Evolutionary conservation across 1,140 invertebrate genomes (phyloP), one percentile per base, ranked within the genome.

Genomic region (Aphaenogaster ashmeadi): DNA sequence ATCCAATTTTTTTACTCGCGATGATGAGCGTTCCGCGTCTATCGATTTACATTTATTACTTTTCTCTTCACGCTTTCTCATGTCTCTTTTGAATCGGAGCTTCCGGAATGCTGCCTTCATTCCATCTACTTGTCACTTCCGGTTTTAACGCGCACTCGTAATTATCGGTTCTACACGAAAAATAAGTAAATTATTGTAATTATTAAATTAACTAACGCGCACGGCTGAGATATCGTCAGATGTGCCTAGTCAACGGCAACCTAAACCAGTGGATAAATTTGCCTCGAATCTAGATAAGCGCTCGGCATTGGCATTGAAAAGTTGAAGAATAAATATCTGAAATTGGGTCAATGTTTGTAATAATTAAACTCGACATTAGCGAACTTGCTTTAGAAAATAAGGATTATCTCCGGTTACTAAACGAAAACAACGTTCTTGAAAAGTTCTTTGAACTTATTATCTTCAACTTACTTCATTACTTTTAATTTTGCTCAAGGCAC

Each of bases 91-190:
- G 18, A 3, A 80, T 66, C n/a, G 7, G 9, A 69, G 15, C 36
- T 81, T 69, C 78, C n/a, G 62, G 62, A 81, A 67, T 41, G 47
- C n/a, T 69, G 44, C n/a, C 33, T 50, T 18, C 62, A 50, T 80
- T 80, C 38, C 62, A 69, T 56, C 8, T 54, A 80, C n/a, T 67
- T 66, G 44, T 80, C 58, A 80, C 8, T 80, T 80, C 62, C 47
- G 78, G 18, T 7, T 54, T 27, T 58, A 27, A 54, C 8, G 44
- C 11, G 6, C 27, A 11, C 11, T n/a, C 8, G 1, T 47, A 78
- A 80, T 67, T 80, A 67, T 52, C 9, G 44, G 0, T 27, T 15
- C 0, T 38, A 54, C 11, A 15, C 0, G 3, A 11, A 81, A 56
- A 69, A 81, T 41, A 54, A 58, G 13, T n/a, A 7, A 44, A 41